Conservation (phyloP, 1,140 invertebrate species). For the Trichoplusia ni region DNA sequence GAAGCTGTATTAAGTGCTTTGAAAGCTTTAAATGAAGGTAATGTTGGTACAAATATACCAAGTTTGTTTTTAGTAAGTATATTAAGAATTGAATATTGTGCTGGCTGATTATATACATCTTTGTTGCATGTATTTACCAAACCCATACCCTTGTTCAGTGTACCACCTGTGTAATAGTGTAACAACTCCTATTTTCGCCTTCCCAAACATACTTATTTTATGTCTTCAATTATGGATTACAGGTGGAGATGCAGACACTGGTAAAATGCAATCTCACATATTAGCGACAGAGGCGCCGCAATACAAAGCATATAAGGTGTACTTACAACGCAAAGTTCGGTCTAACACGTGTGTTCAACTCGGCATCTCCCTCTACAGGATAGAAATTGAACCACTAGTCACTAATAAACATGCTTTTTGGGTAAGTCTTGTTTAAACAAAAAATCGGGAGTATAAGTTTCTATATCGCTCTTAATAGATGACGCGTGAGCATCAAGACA, state of each 20-base stretch:
- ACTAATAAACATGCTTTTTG: slow-evolving; percentile 87
- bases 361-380: slow-evolving; percentile 93
- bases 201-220: no score
- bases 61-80: not conserved
- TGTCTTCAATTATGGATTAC: no score
- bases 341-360: slow-evolving; percentile 92
- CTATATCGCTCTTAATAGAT: not conserved
- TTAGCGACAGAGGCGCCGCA: slow-evolving; percentile 90
- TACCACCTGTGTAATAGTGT: no score
- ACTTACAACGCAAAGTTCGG: slow-evolving; percentile 89
- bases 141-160: no score
- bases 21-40: slow-evolving; percentile 70
- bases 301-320: slow-evolving; percentile 92
- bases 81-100: no score
- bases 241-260: slow-evolving; percentile 34
- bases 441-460: not conserved
- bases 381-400: slow-evolving; percentile 94
- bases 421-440: slow-evolving; percentile 66
- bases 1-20: slow-evolving; percentile 67
- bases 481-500: no score
- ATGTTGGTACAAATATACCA: not conserved
- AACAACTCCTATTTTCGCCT: no score
- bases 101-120: no score
- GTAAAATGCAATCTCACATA: slow-evolving; percentile 86
- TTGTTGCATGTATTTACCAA: no score